These are phyloP conservation scores for Tinea pellionella DNA, from an alignment of 2,888 invertebrate genomes.

Conservation along the genomic window DNA sequence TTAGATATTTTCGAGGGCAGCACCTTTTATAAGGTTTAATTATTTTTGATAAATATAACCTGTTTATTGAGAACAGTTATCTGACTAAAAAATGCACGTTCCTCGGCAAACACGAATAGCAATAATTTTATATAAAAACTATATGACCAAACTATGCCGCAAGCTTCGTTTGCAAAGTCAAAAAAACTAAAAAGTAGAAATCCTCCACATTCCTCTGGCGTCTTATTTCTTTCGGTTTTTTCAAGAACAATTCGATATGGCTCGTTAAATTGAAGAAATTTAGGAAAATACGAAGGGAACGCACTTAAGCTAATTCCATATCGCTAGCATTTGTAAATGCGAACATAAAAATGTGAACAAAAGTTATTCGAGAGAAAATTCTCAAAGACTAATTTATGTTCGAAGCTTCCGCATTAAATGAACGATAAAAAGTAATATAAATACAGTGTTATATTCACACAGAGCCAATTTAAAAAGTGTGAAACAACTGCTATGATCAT, in stretches of 20 bases:
- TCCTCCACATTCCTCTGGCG: slow-evolving; percentile 13
- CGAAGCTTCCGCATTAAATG: background rate
- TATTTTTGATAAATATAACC: too few species aligned
- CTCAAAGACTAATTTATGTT: background rate
- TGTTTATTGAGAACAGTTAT: background rate
- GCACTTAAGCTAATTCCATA: background rate
- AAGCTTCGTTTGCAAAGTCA: background rate
- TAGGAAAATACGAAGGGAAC: slow-evolving; percentile 20
- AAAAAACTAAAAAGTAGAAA: background rate
- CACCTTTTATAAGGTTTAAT: too few species aligned
- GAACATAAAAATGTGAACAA: background rate
- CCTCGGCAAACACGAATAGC: background rate
- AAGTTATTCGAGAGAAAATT: background rate
- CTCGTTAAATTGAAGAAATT: slow-evolving; percentile 36
- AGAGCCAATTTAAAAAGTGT: background rate
- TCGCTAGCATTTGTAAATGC: slow-evolving; percentile 2
- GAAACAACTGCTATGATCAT: background rate
- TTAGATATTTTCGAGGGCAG: too few species aligned
- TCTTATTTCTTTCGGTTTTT: slow-evolving; percentile 18
- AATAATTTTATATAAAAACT: background rate
- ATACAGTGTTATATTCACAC: background rate
- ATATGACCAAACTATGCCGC: slow-evolving; percentile 2
- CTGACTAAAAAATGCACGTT: background rate
- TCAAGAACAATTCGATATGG: slow-evolving; percentile 22
- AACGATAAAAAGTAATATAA: background rate